Conservation (phyloP, 35 echinoderm and acorn worm species). For the Eucidaris tribuloides region DNA sequence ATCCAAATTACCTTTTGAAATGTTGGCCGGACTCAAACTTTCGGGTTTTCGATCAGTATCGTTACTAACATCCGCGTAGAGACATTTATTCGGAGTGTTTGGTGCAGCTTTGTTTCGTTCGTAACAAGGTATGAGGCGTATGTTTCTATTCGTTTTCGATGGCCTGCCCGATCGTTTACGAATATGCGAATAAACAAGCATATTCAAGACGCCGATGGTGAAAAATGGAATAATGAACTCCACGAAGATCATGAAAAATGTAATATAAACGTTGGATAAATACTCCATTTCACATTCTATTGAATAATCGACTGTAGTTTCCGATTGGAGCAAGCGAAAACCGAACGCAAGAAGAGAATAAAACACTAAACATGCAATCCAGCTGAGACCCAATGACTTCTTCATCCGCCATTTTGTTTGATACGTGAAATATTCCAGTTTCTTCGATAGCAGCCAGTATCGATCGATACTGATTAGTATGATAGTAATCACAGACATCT, state of each 20-base stretch:
- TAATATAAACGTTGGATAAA: conserved; percentile 10
- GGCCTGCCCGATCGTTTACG: not conserved
- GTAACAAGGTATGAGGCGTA: not conserved
- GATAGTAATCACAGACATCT: conserved; percentile 43
- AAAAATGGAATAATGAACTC: conserved; percentile 50
- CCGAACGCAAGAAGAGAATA: not conserved
- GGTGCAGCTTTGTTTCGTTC: not conserved
- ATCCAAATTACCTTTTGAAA: not conserved
- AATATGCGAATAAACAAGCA: conserved; percentile 24
- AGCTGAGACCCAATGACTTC: not conserved
- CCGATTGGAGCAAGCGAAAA: not conserved
- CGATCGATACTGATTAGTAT: conserved; percentile 76
- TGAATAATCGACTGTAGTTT: conserved; percentile 16
- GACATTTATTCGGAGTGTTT: not conserved
- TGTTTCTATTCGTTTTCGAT: not conserved
- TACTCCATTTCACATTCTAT: conserved; percentile 57
- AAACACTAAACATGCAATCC: not conserved
- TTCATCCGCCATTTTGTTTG: conserved; percentile 27
- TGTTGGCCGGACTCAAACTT: not conserved
- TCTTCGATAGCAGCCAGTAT: conserved; percentile 63
- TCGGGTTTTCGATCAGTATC: not conserved
- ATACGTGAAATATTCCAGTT: conserved; percentile 37
- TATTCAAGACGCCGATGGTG: conserved; percentile 17
- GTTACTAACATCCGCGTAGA: too few species aligned
- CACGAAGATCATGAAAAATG: not conserved